Evolutionary conservation across 64 coral and sea anemone genomes (phyloP).

Genomic region (Dendrophyllia cribrosa): DNA sequence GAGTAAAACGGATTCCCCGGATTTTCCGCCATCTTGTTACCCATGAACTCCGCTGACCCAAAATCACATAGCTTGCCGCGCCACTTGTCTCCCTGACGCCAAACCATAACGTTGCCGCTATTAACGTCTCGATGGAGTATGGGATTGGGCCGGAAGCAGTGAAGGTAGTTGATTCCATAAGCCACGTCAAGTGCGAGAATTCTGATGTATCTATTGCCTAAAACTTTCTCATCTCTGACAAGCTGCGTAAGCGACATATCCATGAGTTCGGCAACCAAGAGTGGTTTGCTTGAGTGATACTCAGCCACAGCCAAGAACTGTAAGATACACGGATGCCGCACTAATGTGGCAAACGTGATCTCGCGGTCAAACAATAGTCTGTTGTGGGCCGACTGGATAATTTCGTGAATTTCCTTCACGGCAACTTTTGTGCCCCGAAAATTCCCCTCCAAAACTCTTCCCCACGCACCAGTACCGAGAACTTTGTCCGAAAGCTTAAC

Average conservation of each 20-base stretch:
- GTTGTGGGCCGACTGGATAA: conserved; percentile 86
- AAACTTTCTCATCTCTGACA: conserved; percentile 42
- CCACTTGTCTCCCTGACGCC: conserved; percentile 85
- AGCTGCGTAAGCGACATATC: conserved; percentile 84
- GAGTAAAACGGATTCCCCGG: conserved; percentile 93
- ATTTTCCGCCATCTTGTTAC: conserved; percentile 83
- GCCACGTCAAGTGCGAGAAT: conserved; percentile 77
- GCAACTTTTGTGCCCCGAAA: conserved; percentile 87
- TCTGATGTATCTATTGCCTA: conserved; percentile 67
- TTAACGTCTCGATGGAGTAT: conserved; percentile 91
- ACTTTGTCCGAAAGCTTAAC: conserved; percentile 71
- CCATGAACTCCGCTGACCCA: conserved; percentile 90
- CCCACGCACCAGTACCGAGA: conserved; percentile 90
- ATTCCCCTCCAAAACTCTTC: conserved; percentile 79
- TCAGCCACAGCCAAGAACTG: conserved; percentile 82
- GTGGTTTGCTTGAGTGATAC: conserved; percentile 53
- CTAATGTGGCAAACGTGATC: conserved; percentile 80
- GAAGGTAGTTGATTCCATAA: conserved; percentile 79
- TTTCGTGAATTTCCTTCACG: conserved; percentile 88
- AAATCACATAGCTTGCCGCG: conserved; percentile 92
- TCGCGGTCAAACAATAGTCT: conserved; percentile 76
- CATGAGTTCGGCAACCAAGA: conserved; percentile 82
- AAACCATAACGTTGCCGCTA: conserved; percentile 88
- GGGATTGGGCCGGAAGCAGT: conserved; percentile 79
- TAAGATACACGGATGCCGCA: conserved; percentile 78